Evolutionary conservation across 2,888 invertebrate species (phyloP), one percentile per base, ranked within the genome.

Genomic region (Priocnemis perturbator): DNA sequence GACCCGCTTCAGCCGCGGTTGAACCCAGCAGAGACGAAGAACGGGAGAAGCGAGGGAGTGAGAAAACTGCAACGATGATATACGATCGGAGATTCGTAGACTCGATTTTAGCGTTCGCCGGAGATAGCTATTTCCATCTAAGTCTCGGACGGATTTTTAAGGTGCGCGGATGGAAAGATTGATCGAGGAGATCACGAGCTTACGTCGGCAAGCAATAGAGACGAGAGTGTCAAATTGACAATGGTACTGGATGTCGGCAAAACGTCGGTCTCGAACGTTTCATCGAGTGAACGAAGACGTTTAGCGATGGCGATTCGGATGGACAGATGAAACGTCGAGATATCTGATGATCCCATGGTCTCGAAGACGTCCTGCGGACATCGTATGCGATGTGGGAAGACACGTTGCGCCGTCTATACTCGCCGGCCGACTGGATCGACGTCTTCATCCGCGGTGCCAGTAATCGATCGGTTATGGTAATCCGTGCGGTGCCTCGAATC

Each of bases 381-480:
- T 50, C 50, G 9, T 19, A 19, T 17, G 17, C n/a, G 50, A 11
- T 7, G 17, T 11, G 50, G 50, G 50, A 50, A 50, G 50, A 17
- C 3, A 50, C n/a, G 11, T 37, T 37, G 50, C n/a, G n/a, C 19
- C 50, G 15, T 19, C 17, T 50, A 19, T 17, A 23, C 67, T 64
- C 67, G 53, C 65, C 47, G 60, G 77, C 74, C 53, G 67, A 67
- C 59, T 59, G 62, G 61, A 63, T 68, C 67, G 75, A 77, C 75
- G 68, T 78, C 77, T 77, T 77, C 68, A 75, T 77, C 70, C 61
- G 53, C 62, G 62, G 60, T 52, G 64, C 61, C 74, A 69, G 79
- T 78, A 81, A 79, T 79, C 80, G 78, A 81, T 82, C 79, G 74
- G 79, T 80, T 78, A 80, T 79, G 76, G 82, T 82, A 82, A 83